Conservation (phyloP, 2,888 invertebrate species). For the Acrocyrtus sp. region DNA sequence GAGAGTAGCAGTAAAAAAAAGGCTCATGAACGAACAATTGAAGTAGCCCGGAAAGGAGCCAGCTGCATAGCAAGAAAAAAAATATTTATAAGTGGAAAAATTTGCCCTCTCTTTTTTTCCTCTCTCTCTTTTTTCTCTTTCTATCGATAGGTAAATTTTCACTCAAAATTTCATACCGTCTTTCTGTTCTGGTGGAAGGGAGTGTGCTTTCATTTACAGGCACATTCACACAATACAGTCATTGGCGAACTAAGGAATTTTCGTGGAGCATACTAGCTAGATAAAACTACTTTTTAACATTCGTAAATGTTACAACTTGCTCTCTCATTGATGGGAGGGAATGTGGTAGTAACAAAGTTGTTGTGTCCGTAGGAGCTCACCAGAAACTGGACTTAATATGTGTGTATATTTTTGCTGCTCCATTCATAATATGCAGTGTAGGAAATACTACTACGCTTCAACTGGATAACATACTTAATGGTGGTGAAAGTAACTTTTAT, state of each 20-base stretch:
- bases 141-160: background rate
- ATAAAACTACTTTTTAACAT: conserved; percentile 33
- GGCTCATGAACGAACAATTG: background rate
- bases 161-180: conserved; percentile 25
- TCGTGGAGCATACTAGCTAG: conserved; percentile 35
- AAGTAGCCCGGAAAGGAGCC: background rate
- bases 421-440: conserved; percentile 31
- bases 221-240: conserved; percentile 40
- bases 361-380: conserved; percentile 13
- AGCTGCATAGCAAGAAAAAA: background rate
- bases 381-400: background rate
- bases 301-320: conserved; percentile 3
- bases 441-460: conserved; percentile 9
- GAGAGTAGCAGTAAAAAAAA: background rate
- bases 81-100: background rate
- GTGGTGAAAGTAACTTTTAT: conserved; percentile 43
- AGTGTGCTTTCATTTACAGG: conserved; percentile 37
- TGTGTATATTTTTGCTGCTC: conserved; percentile 7
- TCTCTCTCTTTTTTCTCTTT: background rate
- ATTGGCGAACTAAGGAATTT: conserved; percentile 39
- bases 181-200: too few species aligned
- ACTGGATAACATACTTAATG: conserved; percentile 12
- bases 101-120: background rate
- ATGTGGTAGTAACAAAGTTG: background rate
- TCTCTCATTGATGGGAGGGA: background rate